These are phyloP conservation scores for Rhimphoctona megacephalus DNA, from an alignment of 2,888 invertebrate species.

Conservation along the genomic window DNA sequence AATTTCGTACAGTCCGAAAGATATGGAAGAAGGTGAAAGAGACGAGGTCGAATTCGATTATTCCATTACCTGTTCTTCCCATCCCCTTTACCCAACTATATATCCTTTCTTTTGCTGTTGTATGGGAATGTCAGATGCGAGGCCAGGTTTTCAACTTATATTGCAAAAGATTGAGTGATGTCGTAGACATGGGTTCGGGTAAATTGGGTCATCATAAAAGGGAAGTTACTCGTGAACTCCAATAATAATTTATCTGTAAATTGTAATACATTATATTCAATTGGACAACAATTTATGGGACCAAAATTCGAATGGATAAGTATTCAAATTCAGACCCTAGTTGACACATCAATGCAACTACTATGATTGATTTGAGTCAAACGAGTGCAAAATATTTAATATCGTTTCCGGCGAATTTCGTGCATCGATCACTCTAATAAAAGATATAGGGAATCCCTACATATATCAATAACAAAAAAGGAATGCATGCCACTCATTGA, in stretches of 20 bases:
- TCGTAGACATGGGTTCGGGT: conserved; percentile 6
- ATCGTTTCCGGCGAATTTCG: neutral
- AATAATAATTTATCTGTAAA: neutral
- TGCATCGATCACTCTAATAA: neutral
- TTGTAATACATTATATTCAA: neutral
- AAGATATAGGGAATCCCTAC: neutral
- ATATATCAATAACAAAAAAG: neutral
- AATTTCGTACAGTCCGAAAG: conserved; percentile 31
- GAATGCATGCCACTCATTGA: neutral
- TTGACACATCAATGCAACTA: neutral
- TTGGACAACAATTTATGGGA: neutral
- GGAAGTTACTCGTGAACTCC: neutral
- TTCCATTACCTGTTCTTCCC: conserved; percentile 53
- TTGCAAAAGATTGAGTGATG: conserved; percentile 31
- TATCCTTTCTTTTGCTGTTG: neutral
- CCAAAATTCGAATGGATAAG: neutral
- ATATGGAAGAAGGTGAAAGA: conserved; percentile 37
- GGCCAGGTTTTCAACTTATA: conserved; percentile 3
- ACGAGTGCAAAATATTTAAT: neutral
- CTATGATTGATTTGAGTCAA: neutral
- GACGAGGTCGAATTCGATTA: conserved; percentile 50
- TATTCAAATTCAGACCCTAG: neutral
- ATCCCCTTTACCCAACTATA: conserved; percentile 7
- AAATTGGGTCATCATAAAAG: neutral
- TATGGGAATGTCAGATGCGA: neutral